Base-by-base conservation (phyloP, 1,140 invertebrate species). In the Drosophila varians region DNA sequence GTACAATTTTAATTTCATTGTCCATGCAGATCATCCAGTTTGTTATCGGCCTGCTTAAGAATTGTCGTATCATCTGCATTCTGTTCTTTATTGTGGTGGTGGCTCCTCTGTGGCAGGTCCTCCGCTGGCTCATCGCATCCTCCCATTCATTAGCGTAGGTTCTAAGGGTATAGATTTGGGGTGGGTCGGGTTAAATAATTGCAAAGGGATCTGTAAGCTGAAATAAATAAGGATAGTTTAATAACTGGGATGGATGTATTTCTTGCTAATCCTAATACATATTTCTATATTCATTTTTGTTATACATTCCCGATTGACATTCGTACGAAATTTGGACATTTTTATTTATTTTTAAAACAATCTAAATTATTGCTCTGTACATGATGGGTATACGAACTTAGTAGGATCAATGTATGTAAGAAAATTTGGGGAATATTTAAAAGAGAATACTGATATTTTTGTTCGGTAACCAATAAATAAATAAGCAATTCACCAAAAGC, bases 51-150 rank as follows among this genome's bases (percentile, higher is more conserved):
- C 43, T 82, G 77, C 77, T 87, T 61, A 87, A 77, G 65, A 87
- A 87, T 68, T 87, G 74, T 74, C 82, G 82, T 51, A 87, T 87
- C 64, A 77, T 87, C 42, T 87, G 74, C 65, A 87, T 87, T 47
- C 47, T 87, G 11, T 57, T 88, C 48, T 55, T 87, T 14, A 74
- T 82, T 61, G 82, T 87, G 40, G 34, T 87, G 43, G 49, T 75
- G 21, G 48, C 69, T 31, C 82, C 82, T 6, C 47, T 87, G 1
- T 68, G 66, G 70, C 82, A 87, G 23, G 58, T 87, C 21, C 23
- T 88, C 5, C 56, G 73, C n/a, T 87, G 83, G 82, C 40, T 87
- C 23, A 64, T 87, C 8, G 46, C 52, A 46, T 62, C 58, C 34
- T 34, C 54, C 12, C 74, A 71, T 66, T 73, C 51, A 53, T 57